phyloP scores from a whole-genome alignment of 2,797 vertebrate genomes.

The Pagetopsis macropterus region DNA sequence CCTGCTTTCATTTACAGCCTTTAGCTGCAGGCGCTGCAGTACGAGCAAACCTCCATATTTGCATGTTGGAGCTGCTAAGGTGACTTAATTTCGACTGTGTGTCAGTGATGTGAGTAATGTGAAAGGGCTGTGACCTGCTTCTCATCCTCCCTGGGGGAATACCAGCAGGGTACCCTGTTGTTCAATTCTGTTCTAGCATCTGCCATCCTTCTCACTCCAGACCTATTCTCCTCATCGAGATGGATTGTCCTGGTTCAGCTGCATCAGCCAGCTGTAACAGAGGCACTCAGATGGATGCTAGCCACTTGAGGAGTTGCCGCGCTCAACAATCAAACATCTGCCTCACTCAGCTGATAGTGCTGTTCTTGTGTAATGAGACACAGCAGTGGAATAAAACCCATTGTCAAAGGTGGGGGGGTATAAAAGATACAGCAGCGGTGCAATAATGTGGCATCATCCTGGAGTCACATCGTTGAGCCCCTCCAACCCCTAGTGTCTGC shows the following conservation, averaged over 20 bases:
- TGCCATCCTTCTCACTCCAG: conserved; percentile 47
- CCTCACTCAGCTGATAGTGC: conserved; percentile 73
- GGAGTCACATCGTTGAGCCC: conserved; percentile 25
- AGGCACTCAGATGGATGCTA: conserved; percentile 69
- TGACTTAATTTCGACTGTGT: conserved; percentile 11
- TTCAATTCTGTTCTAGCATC: conserved; percentile 27
- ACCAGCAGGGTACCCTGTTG: conserved; percentile 28
- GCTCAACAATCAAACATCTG: conserved; percentile 78
- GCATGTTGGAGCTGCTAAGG: conserved; percentile 31
- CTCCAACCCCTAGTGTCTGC: background rate
- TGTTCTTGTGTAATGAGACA: conserved; percentile 76
- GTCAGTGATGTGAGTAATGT: conserved; percentile 27
- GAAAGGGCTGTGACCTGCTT: conserved; percentile 31
- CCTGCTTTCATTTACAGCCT: conserved; percentile 44
- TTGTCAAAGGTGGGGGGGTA: conserved; percentile 49
- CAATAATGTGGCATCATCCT: conserved; percentile 45
- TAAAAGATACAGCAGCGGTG: conserved; percentile 40
- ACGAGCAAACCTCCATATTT: conserved; percentile 31
- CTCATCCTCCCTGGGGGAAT: conserved; percentile 22
- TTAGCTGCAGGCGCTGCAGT: conserved; percentile 34
- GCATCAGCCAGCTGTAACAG: conserved; percentile 70
- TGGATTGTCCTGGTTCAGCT: conserved; percentile 67
- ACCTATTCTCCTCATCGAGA: conserved; percentile 61
- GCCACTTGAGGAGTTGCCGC: conserved; percentile 75
- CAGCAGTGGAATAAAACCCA: conserved; percentile 66